Conservation (phyloP, 2,797 vertebrate genomes). For the Pempheris klunzingeri region DNA sequence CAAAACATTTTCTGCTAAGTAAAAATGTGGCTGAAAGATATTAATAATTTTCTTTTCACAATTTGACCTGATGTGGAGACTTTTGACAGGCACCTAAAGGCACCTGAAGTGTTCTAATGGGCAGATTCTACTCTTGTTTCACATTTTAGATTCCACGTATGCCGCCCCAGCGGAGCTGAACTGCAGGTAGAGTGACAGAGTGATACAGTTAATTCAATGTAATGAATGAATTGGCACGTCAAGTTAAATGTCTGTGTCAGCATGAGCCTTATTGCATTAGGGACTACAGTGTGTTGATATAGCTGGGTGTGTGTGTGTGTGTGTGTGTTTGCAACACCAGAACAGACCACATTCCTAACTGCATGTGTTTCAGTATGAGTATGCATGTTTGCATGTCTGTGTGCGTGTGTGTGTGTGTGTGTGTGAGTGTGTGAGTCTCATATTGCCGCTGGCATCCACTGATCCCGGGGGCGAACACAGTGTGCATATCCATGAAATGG, state of each 20-base stretch:
- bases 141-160: constrained; percentile 5
- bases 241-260: constrained; percentile 12
- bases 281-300: constrained; percentile 34
- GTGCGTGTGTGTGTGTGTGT: constrained; percentile 17
- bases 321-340: constrained; percentile 20
- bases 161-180: neutral
- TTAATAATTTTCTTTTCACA: neutral
- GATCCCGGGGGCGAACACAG: constrained; percentile 58
- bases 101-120: neutral
- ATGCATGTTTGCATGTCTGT: constrained; percentile 32
- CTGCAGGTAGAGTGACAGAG: neutral
- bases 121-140: constrained; percentile 16
- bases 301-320: neutral
- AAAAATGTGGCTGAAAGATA: neutral
- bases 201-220: constrained; percentile 27
- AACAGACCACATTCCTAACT: constrained; percentile 39
- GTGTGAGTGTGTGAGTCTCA: constrained; percentile 60
- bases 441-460: constrained; percentile 74
- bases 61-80: neutral
- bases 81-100: neutral
- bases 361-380: constrained; percentile 13
- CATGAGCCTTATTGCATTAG: constrained; percentile 34
- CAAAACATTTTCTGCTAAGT: neutral
- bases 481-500: constrained; percentile 71
- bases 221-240: constrained; percentile 35